Evolutionary conservation across 1,140 invertebrate species (phyloP).

Genomic region (Diorhabda elongata): DNA sequence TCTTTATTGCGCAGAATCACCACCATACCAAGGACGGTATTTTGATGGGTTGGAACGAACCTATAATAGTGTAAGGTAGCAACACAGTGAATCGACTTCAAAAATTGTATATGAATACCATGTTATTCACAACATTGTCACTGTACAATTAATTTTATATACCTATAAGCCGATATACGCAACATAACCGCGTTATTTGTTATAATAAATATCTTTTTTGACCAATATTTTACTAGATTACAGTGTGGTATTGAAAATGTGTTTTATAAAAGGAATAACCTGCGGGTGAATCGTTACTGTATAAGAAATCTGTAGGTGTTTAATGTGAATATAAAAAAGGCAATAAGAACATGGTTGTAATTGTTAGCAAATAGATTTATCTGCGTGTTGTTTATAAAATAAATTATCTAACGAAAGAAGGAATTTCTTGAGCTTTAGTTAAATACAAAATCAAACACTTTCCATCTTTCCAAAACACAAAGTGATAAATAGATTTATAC

Average conservation of each 20-base stretch:
- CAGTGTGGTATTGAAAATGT: background rate
- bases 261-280: background rate
- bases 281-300: background rate
- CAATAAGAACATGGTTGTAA: slow-evolving; percentile 24
- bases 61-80: too few species aligned
- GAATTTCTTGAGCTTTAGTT: slow-evolving; percentile 8
- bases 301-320: background rate
- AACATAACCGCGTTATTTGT: background rate
- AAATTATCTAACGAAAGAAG: slow-evolving; percentile 10
- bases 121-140: background rate
- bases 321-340: slow-evolving; percentile 4
- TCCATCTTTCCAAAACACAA: slow-evolving; percentile 34
- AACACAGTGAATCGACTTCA: too few species aligned
- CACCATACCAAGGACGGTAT: too few species aligned
- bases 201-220: background rate
- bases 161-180: background rate
- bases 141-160: background rate
- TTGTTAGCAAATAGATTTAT: slow-evolving; percentile 19
- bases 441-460: slow-evolving; percentile 27
- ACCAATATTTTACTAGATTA: background rate
- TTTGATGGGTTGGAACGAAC: too few species aligned
- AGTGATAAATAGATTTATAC: slow-evolving; percentile 42
- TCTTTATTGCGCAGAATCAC: too few species aligned
- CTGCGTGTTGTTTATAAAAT: slow-evolving; percentile 19
- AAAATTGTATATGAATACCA: too few species aligned